These are phyloP conservation scores for Mycetomoellerius zeteki DNA, from an alignment of 1,140 invertebrate genomes.

Conservation along the genomic window DNA sequence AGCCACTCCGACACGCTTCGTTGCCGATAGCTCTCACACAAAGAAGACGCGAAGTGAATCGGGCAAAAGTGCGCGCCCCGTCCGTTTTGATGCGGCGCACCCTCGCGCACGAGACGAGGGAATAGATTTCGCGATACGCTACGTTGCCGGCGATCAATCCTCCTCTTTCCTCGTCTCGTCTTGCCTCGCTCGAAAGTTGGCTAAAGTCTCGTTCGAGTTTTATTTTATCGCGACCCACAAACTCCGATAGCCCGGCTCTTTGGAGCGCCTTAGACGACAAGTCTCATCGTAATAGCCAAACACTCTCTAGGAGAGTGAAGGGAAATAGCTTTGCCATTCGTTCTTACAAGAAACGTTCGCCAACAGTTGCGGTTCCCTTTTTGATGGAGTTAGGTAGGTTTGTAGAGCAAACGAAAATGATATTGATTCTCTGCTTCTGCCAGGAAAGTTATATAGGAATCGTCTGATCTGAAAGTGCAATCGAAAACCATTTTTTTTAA, in stretches of 20 bases:
- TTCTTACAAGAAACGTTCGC: constrained; percentile 14
- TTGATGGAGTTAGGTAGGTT: background rate
- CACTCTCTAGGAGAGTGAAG: background rate
- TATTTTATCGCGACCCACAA: constrained; percentile 34
- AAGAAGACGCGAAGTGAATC: constrained; percentile 52
- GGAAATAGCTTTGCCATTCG: constrained; percentile 30
- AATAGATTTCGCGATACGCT: constrained; percentile 47
- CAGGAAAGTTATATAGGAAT: background rate
- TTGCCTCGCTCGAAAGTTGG: background rate
- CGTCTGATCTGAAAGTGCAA: background rate
- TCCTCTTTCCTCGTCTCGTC: background rate
- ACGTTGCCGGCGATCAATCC: constrained; percentile 40
- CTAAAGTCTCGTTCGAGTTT: constrained; percentile 32
- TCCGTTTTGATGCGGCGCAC: constrained; percentile 43
- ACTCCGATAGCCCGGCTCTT: background rate
- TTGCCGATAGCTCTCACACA: constrained; percentile 53
- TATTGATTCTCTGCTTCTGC: background rate
- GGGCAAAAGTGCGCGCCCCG: constrained; percentile 40
- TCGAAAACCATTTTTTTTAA: background rate
- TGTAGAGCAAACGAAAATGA: constrained; percentile 34
- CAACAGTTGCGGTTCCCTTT: background rate
- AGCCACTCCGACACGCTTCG: constrained; percentile 62
- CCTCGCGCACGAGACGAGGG: background rate
- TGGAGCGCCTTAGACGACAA: constrained; percentile 13
- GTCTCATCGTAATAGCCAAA: constrained; percentile 43